phyloP scores from a whole-genome alignment of 2,113 vertebrate genomes.

The Bubo scandiacus region DNA sequence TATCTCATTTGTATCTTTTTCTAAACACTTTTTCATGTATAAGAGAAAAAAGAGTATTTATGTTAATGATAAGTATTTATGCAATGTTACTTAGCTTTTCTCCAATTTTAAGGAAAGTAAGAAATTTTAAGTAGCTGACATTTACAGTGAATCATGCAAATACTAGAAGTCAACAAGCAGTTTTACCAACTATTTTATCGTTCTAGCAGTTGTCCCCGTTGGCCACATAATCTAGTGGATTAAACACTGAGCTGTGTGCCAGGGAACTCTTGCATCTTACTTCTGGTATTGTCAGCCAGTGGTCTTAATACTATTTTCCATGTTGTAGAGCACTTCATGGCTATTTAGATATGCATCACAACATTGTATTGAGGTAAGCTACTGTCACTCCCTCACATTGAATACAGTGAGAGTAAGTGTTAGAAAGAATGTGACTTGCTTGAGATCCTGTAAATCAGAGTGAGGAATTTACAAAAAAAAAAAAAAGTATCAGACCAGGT shows the following conservation, averaged over 20 bases:
- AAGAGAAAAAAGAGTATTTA: neutral
- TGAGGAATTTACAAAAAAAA: neutral
- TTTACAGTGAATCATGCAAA: neutral
- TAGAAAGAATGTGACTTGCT: neutral
- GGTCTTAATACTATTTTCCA: neutral
- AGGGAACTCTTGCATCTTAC: neutral
- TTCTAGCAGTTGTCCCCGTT: neutral
- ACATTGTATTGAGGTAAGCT: neutral
- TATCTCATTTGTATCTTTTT: neutral
- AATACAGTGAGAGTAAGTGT: neutral
- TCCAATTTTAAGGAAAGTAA: neutral
- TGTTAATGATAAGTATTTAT: neutral
- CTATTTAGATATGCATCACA: constrained; percentile 17
- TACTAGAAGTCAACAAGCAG: neutral
- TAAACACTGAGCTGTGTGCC: neutral
- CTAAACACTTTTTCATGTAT: neutral
- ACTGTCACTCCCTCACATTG: neutral
- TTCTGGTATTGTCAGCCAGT: neutral
- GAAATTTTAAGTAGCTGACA: neutral
- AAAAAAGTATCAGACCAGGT: neutral
- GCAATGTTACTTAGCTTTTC: neutral
- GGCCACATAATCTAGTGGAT: neutral
- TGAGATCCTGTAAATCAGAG: neutral
- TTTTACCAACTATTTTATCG: neutral
- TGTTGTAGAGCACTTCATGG: neutral